Base-by-base conservation (phyloP, 2,797 vertebrate genomes). In the Xiphorhynchus erythropygius region DNA sequence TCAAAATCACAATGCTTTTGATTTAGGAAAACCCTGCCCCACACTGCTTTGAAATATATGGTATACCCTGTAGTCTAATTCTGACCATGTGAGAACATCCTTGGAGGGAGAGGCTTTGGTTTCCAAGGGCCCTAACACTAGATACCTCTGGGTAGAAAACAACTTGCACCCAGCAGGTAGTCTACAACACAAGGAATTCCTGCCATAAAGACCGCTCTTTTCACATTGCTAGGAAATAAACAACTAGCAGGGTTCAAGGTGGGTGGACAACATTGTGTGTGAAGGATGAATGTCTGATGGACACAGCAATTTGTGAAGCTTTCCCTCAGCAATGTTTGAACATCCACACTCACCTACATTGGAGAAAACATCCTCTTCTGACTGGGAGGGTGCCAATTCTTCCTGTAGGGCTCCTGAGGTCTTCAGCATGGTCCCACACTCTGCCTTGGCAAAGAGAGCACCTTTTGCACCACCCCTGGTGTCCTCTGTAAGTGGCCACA, bases 291-390 rank as follows among this genome's bases (percentile, higher is more conserved):
- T 8, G 24, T 37, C 27, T 84, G 39, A 28, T 8, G 19, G 37
- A 78, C 1, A 1, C 28, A 30, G 53, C 13, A 60, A 84, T 53
- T 84, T 49, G 33, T 30, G 39, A 75, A 78, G 35, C 9, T 42
- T 74, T 30, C 33, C 13, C 32, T 71, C 2, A 1, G 32, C 50
- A 75, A 30, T 2, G 1, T 16, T 80, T 33, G 50, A 75, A 64
- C 1, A 1, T 17, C 5, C 3, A 15, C 33, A 93, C 96, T 96
- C 91, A 96, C 97, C 96, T 84, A 97, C 79, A 0, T 96, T 97
- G 87, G 84, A 92, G 73, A 97, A 97, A 81, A 96, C 89, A 46
- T 96, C 96, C 0, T 97, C 94, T 89, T 95, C 96, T 23, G 56
- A 59, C 27, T 1, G 35, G 59, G 57, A 90, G 33, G 41, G 55